Evolutionary conservation across 2,797 vertebrate species (phyloP), one percentile per base, ranked within the genome.

Genomic region (Pangasius larnaudii): DNA sequence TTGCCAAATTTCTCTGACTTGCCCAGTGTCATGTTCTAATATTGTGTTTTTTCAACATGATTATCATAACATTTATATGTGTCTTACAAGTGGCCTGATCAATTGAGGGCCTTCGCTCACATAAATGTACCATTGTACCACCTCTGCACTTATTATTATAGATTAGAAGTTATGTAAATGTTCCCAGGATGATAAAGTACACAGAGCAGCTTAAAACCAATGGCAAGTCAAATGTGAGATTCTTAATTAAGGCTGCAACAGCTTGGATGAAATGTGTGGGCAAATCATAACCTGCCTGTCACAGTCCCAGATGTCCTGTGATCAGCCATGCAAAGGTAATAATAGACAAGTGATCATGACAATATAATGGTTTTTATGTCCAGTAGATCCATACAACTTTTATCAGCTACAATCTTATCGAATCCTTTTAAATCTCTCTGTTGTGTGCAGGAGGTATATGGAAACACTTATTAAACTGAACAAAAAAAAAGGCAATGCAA

Each of bases 291-390:
- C 19, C 72, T 75, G 72, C 42, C 9, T 75, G 42, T 75, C 5
- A 33, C 91, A 95, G 90, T 93, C 93, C 69, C 94, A 96, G 91
- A 92, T 93, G 78, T 86, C 86, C 89, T 96, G 95, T 86, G 86
- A 89, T 0, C 89, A 92, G n/a, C 69, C 69, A 2, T 97, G 96
- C 91, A 95, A 94, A 63, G 92, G 96, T 96, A 90, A 77, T 77
- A 63, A 63, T 46, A 56, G 16, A 67, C 30, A 65, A 65, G 18
- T 67, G 27, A 22, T 6, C 61, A 36, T 36, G 0, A n/a, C 42
- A 22, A 3, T 46, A 58, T 16, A 0, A 78, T 14, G 6, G 11
- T 16, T n/a, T 72, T 53, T 75, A 36, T n/a, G 24, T 75, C 24
- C 56, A 42, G 22, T 83, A 83, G 11, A 30, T 83, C 6, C 24